A percentile compares a stretch with the other conserved stretches of the same genome.
phyloP scores from a whole-genome alignment of 2,888 invertebrate species.

The Abrostola triplasia region DNA sequence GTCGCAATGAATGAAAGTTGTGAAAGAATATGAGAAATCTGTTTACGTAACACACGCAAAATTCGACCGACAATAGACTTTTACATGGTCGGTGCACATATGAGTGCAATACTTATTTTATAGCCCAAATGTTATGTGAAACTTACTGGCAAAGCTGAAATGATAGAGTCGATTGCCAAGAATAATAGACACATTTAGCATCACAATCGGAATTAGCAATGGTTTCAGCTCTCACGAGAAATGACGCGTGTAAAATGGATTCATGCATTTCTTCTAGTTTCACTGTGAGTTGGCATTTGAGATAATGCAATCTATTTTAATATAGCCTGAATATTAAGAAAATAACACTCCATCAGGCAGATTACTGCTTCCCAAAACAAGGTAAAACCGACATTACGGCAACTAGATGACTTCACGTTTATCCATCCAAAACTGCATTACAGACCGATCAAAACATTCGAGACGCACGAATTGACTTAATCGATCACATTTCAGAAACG shows the following conservation, averaged over 20 bases:
- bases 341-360: too few relatives aligned
- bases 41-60: constrained; percentile 64
- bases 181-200: constrained; percentile 34
- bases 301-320: background rate
- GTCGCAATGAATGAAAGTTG: constrained; percentile 73
- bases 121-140: constrained; percentile 40
- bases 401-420: constrained; percentile 51
- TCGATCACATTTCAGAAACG: constrained; percentile 19
- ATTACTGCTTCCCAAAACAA: background rate
- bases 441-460: constrained; percentile 16
- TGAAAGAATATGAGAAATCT: constrained; percentile 65
- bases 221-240: constrained; percentile 39
- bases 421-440: constrained; percentile 50
- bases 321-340: background rate
- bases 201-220: constrained; percentile 32
- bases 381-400: constrained; percentile 37
- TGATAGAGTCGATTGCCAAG: constrained; percentile 44
- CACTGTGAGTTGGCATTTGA: constrained; percentile 4
- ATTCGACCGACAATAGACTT: constrained; percentile 55
- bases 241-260: constrained; percentile 13
- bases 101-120: constrained; percentile 54
- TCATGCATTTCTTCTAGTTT: constrained; percentile 7
- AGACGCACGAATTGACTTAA: constrained; percentile 41
- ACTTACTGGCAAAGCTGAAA: constrained; percentile 27
- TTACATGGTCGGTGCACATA: constrained; percentile 61